A percentile compares a stretch with the other conserved stretches of the same genome.
Evolutionary conservation across 2,113 vertebrate genomes (phyloP).

Genomic region (Podiceps cristatus): DNA sequence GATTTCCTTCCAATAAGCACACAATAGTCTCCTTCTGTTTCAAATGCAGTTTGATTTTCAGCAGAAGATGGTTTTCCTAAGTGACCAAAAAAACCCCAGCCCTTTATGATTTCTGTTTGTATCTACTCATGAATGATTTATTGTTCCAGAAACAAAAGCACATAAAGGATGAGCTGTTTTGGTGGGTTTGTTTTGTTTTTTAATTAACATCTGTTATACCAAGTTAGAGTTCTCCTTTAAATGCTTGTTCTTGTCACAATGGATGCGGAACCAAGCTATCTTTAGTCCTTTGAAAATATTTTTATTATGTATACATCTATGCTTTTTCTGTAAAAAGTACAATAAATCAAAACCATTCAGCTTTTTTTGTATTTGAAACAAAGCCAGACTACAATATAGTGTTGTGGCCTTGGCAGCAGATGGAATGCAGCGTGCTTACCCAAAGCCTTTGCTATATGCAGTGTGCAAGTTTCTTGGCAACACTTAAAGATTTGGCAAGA

Average conservation of each 20-base stretch:
- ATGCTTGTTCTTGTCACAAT: not conserved
- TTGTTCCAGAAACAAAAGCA: conserved; percentile 33
- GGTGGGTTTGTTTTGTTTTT: not conserved
- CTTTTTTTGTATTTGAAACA: not conserved
- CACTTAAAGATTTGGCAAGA: conserved; percentile 32
- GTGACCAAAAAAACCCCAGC: not conserved
- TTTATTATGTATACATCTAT: not conserved
- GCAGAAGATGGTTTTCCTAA: not conserved
- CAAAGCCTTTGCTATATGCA: not conserved
- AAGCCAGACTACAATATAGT: conserved; percentile 26
- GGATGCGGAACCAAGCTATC: not conserved
- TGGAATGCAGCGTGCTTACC: conserved; percentile 25
- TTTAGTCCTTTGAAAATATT: conserved; percentile 14
- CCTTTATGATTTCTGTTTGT: conserved; percentile 1
- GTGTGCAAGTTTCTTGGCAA: conserved; percentile 31
- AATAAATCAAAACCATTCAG: conserved; percentile 25
- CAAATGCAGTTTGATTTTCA: conserved; percentile 25
- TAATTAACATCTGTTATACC: conserved; percentile 10
- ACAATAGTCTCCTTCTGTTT: not conserved
- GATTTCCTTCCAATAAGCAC: not conserved
- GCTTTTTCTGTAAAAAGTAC: conserved; percentile 17
- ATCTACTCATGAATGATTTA: conserved; percentile 5
- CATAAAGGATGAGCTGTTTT: not conserved
- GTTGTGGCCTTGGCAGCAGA: conserved; percentile 28
- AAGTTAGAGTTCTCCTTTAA: not conserved